Conservation (phyloP, 2,888 invertebrate genomes). For the Thecocarcelia acutangulata region DNA sequence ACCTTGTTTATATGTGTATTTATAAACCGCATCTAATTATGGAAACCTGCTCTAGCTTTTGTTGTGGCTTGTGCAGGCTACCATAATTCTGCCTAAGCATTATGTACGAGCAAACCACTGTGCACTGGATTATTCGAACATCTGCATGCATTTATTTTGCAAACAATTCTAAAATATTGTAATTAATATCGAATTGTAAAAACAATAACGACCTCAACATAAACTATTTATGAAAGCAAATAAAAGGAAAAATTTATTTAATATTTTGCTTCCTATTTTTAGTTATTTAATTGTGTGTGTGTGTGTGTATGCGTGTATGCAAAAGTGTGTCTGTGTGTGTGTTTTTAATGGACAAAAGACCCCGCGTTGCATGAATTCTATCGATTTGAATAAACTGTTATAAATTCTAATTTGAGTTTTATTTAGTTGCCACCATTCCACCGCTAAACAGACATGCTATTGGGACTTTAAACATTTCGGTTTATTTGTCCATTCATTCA, state of each 20-base stretch:
- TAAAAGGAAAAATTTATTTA: background rate
- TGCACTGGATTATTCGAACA: no score
- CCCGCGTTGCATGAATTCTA: slow-evolving; percentile 34
- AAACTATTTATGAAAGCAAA: background rate
- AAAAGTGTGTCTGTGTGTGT: background rate
- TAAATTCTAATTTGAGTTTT: slow-evolving; percentile 48
- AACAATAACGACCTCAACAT: background rate
- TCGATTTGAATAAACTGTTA: slow-evolving; percentile 58
- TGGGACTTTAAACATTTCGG: background rate
- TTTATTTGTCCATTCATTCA: slow-evolving; percentile 11
- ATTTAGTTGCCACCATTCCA: slow-evolving; percentile 12
- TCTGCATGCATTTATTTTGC: no score
- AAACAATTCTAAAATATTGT: no score
- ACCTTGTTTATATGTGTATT: no score
- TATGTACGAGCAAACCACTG: no score
- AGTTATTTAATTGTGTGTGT: background rate
- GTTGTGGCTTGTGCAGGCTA: no score
- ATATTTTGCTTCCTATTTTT: background rate
- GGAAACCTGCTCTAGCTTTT: no score
- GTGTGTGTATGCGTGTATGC: background rate
- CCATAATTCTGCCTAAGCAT: no score
- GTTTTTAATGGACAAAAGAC: no score
- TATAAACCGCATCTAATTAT: no score
- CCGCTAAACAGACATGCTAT: background rate
- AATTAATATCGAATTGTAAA: no score